Evolutionary conservation across 2,888 invertebrate genomes (phyloP).

Genomic region (Microchrysa polita): DNA sequence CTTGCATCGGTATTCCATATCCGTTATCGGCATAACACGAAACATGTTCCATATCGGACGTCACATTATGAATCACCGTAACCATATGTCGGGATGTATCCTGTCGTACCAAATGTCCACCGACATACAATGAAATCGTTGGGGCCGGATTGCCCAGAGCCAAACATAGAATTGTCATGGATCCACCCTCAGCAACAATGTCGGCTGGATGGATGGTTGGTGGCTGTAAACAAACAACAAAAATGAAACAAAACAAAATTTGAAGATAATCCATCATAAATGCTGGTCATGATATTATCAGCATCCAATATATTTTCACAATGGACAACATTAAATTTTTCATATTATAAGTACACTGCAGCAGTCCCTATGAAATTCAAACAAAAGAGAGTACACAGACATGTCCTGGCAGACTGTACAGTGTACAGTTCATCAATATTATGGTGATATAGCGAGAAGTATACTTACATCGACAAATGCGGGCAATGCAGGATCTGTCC

Average conservation of each 20-base stretch:
- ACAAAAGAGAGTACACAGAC: too few relatives aligned
- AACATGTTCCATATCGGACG: conserved; percentile 84
- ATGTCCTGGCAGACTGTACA: too few relatives aligned
- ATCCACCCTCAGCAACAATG: conserved; percentile 83
- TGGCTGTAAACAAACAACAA: conserved; percentile 67
- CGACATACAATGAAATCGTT: conserved; percentile 82
- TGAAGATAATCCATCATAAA: too few relatives aligned
- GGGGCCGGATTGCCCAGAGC: conserved; percentile 88
- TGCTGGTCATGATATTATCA: too few relatives aligned
- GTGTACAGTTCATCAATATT: too few relatives aligned
- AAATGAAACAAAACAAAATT: not conserved
- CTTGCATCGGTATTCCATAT: conserved; percentile 87
- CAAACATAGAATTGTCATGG: conserved; percentile 86
- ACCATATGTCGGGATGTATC: conserved; percentile 87
- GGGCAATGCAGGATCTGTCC: conserved; percentile 89
- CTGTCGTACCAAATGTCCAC: conserved; percentile 78
- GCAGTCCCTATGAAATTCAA: too few relatives aligned
- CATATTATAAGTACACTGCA: too few relatives aligned
- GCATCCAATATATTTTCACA: too few relatives aligned
- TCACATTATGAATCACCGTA: conserved; percentile 85
- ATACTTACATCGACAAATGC: conserved; percentile 81
- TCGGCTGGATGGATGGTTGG: conserved; percentile 86
- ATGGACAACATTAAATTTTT: too few relatives aligned
- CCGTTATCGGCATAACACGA: conserved; percentile 90
- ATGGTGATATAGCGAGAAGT: too few relatives aligned